Percentiles rank a stretch among this genome's conserved stretches.
phyloP scores from a whole-genome alignment of 2,113 vertebrate genomes.

The Gnathochromis pfefferi region DNA sequence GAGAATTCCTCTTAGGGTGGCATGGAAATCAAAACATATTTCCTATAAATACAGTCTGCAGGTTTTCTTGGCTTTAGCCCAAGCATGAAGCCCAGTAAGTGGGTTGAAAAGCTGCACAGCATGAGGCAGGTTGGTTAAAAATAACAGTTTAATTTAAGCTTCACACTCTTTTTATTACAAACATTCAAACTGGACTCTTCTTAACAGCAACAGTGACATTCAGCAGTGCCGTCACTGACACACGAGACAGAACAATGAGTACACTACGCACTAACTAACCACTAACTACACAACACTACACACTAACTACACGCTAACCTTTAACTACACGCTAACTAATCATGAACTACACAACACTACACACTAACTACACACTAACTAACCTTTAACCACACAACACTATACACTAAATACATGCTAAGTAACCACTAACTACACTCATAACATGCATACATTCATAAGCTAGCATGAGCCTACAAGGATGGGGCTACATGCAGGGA shows the following conservation, averaged over 20 bases:
- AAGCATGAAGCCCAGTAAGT: neutral
- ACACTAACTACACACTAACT: too few species aligned
- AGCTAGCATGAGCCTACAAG: neutral
- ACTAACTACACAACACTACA: too few species aligned
- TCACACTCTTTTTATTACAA: neutral
- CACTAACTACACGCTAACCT: too few species aligned
- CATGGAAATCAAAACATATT: neutral
- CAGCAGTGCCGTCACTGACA: neutral
- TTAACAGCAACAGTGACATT: neutral
- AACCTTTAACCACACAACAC: neutral
- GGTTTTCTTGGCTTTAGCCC: neutral
- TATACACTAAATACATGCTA: neutral
- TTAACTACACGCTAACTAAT: too few species aligned
- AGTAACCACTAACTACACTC: neutral
- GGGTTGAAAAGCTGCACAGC: neutral
- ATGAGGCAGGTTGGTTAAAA: neutral
- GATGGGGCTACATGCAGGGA: neutral
- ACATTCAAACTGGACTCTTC: neutral
- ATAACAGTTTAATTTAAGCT: neutral
- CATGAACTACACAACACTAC: too few species aligned
- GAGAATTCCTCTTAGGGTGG: neutral
- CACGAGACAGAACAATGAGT: neutral
- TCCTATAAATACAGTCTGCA: neutral
- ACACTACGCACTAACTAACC: neutral
- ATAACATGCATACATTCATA: neutral